phyloP scores from a whole-genome alignment of 2,797 vertebrate genomes.

The Phrynocephalus guinanensis region DNA sequence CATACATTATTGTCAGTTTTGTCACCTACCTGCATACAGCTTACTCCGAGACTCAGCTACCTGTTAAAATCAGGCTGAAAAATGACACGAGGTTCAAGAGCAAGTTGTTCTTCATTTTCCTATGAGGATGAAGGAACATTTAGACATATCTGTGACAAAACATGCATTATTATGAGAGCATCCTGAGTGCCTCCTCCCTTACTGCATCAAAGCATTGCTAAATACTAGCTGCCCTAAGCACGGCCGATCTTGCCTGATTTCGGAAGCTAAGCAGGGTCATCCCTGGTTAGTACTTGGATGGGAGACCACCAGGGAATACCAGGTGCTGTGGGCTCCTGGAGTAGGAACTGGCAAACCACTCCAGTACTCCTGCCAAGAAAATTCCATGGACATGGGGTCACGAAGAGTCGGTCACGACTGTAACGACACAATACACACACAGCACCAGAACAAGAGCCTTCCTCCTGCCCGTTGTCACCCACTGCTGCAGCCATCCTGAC shows the following conservation, averaged over 20 bases:
- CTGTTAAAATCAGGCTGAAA: neutral
- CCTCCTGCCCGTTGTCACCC: neutral
- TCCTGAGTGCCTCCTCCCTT: neutral
- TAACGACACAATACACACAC: too few species aligned
- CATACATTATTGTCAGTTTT: neutral
- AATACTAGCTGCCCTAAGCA: neutral
- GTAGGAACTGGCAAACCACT: too few species aligned
- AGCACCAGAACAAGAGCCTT: neutral
- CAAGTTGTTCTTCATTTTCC: neutral
- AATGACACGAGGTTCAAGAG: neutral
- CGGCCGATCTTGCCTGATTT: too few species aligned
- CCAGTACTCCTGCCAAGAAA: too few species aligned
- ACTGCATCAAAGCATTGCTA: neutral
- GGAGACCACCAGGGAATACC: too few species aligned
- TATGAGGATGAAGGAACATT: constrained; percentile 20
- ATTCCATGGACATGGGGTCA: too few species aligned
- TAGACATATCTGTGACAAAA: neutral
- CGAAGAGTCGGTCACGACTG: too few species aligned
- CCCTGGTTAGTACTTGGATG: too few species aligned
- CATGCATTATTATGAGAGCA: neutral
- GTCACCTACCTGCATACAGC: neutral
- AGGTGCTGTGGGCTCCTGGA: too few species aligned
- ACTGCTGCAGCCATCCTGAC: neutral
- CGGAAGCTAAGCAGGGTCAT: too few species aligned
- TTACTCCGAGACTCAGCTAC: neutral